Evolutionary conservation across 2,113 vertebrate genomes (phyloP).

Genomic region (Ctenodactylus gundi): DNA sequence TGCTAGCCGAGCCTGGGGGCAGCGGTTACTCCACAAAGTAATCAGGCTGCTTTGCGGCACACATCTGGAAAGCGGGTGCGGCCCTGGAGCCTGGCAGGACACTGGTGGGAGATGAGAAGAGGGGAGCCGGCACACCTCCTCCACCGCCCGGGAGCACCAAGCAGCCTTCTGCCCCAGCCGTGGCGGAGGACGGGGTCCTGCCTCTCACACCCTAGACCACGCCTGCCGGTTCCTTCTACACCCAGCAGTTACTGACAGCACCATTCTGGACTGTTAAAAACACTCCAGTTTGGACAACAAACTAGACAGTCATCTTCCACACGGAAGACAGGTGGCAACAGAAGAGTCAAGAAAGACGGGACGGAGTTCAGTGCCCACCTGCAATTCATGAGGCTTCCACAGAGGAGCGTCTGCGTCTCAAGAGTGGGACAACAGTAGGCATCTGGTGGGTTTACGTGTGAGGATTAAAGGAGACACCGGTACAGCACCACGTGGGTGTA

Average conservation of each 20-base stretch:
- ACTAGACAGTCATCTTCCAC: not conserved
- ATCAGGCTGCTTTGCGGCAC: not conserved
- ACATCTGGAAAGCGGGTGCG: not conserved
- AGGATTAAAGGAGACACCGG: not conserved
- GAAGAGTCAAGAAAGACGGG: not conserved
- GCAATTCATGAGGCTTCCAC: accelerated
- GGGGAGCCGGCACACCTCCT: too few species aligned
- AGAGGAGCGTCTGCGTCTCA: not conserved
- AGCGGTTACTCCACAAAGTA: not conserved
- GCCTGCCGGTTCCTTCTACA: not conserved
- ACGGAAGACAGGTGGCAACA: not conserved
- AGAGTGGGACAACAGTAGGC: not conserved
- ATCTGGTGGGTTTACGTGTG: not conserved
- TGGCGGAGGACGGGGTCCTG: not conserved
- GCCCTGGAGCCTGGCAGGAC: not conserved
- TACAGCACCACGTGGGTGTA: accelerated
- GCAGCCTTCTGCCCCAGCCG: too few species aligned
- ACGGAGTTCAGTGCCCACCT: not conserved
- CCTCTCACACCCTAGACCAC: too few species aligned
- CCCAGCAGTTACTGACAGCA: not conserved
- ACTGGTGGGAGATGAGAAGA: not conserved
- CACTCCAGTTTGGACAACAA: not conserved
- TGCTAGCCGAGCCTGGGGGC: not conserved
- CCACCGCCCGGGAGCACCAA: not conserved
- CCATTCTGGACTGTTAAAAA: not conserved